These are phyloP conservation scores for Hippoglossus hippoglossus DNA, from an alignment of 2,797 vertebrate genomes.

Conservation along the genomic window DNA sequence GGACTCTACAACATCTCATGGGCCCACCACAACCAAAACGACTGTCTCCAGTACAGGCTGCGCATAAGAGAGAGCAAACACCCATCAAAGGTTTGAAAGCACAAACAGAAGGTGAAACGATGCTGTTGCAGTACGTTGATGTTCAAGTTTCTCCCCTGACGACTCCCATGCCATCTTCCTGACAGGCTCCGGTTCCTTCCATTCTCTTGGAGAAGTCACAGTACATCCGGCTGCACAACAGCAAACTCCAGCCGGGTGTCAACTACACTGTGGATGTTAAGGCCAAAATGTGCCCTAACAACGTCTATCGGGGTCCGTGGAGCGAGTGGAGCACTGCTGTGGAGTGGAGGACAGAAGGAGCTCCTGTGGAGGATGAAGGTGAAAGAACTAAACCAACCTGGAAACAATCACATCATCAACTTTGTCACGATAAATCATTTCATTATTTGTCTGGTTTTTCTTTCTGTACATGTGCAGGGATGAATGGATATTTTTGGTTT, in stretches of 20 bases:
- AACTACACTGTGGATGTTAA: constrained; percentile 68
- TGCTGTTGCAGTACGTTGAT: too few species aligned
- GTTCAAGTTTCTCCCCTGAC: neutral
- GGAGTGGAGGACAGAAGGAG: constrained; percentile 32
- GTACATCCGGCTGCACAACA: constrained; percentile 19
- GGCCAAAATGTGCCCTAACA: constrained; percentile 8
- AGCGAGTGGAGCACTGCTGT: constrained; percentile 78
- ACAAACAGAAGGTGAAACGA: too few species aligned
- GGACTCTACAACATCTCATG: constrained; percentile 76
- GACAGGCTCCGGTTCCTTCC: constrained; percentile 29
- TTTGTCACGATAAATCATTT: neutral
- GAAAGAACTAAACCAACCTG: neutral
- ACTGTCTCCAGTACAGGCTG: constrained; percentile 58
- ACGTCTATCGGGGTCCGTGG: constrained; percentile 57
- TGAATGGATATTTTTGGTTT: neutral
- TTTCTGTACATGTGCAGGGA: neutral
- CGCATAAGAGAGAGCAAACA: constrained; percentile 56
- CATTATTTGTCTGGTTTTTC: neutral
- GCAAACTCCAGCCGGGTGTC: constrained; percentile 14
- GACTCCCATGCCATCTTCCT: neutral
- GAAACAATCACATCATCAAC: too few species aligned
- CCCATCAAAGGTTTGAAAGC: constrained; percentile 52
- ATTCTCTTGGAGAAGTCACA: neutral
- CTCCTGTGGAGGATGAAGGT: constrained; percentile 7
- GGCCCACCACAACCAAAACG: constrained; percentile 24